These are phyloP conservation scores for Tangachromis dhanisi DNA, from an alignment of 2,113 vertebrate species.

Conservation along the genomic window DNA sequence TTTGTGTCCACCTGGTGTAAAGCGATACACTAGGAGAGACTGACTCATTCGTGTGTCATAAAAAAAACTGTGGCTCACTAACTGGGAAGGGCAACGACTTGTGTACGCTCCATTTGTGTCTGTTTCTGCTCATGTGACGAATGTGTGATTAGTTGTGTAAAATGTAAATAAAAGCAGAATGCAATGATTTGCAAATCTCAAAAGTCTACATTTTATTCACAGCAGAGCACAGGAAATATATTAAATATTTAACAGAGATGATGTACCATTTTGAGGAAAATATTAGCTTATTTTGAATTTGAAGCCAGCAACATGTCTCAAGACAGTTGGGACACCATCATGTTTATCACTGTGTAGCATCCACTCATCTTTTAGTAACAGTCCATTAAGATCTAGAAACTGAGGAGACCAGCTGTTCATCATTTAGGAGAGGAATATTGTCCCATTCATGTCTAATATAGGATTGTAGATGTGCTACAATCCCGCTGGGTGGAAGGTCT, in stretches of 20 bases:
- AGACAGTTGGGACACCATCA: background rate
- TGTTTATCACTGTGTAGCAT: background rate
- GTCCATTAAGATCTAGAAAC: background rate
- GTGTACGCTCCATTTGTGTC: background rate
- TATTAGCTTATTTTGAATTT: background rate
- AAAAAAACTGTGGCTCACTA: background rate
- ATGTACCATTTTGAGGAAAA: background rate
- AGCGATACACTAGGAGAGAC: background rate
- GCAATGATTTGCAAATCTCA: background rate
- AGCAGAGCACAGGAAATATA: background rate
- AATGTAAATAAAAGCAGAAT: background rate
- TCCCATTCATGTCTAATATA: background rate
- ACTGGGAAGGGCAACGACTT: background rate
- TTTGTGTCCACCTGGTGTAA: background rate
- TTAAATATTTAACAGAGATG: background rate
- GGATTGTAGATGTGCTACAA: background rate
- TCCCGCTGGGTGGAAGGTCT: background rate
- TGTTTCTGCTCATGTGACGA: background rate
- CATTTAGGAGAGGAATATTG: background rate
- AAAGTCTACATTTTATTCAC: background rate
- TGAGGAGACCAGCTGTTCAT: accelerated
- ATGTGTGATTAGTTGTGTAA: background rate
- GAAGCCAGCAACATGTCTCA: background rate
- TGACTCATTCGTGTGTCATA: background rate
- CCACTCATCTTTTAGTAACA: background rate